A percentile compares a stretch with the other conserved stretches of the same genome.
Conservation (phyloP, 2,113 vertebrate genomes). For the Parus major region DNA sequence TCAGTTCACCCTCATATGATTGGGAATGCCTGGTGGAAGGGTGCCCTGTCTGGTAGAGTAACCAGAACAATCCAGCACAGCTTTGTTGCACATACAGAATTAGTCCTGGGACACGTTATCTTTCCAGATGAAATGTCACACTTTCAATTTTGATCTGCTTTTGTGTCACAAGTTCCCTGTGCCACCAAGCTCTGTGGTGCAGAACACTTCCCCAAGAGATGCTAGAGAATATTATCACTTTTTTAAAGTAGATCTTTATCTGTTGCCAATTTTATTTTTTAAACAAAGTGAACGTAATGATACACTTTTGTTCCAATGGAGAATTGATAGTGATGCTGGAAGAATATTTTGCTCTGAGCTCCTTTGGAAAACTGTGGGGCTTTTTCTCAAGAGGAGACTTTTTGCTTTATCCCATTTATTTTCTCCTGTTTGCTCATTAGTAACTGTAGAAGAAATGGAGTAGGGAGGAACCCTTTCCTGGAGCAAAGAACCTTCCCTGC, state of each 20-base stretch:
- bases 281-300: neutral
- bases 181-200: neutral
- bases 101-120: neutral
- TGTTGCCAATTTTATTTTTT: neutral
- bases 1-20: neutral
- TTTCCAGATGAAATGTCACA: neutral
- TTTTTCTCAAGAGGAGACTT: neutral
- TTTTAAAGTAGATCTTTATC: neutral
- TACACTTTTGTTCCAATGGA: neutral
- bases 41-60: neutral
- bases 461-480: neutral
- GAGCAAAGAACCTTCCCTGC: neutral
- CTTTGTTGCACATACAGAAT: neutral
- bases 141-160: neutral
- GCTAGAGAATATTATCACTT: neutral
- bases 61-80: neutral
- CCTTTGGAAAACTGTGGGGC: neutral
- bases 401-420: neutral
- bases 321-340: neutral
- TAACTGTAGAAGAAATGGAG: neutral
- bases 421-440: neutral
- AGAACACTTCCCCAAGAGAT: fast-evolving
- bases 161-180: neutral
- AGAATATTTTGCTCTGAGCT: neutral
- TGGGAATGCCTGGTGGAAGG: neutral